Percentiles rank a stretch among this genome's conserved stretches.
Evolutionary conservation across 2,113 vertebrate species (phyloP).

Genomic region (Myotis yumanensis): DNA sequence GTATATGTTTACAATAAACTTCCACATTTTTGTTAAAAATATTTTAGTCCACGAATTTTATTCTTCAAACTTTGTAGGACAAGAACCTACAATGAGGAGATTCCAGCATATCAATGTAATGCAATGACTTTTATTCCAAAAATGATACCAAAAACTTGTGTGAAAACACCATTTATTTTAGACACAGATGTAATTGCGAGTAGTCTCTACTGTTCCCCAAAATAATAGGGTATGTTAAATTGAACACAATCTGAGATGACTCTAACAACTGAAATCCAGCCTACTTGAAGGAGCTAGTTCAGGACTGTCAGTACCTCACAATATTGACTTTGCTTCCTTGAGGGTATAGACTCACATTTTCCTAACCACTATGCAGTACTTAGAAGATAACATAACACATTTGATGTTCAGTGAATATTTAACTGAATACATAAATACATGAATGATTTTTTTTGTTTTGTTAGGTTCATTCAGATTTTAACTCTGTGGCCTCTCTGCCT

Average conservation of each 20-base stretch:
- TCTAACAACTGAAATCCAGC: neutral
- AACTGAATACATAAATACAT: neutral
- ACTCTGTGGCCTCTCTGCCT: neutral
- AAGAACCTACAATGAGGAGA: no score
- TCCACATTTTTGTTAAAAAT: no score
- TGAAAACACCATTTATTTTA: neutral
- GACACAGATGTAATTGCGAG: neutral
- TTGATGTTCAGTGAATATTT: neutral
- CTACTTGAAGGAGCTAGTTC: neutral
- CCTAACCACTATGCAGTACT: neutral
- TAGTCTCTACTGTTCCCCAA: neutral
- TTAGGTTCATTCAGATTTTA: neutral
- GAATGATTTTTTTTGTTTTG: neutral
- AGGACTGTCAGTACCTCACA: neutral
- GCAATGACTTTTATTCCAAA: neutral
- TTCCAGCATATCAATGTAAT: neutral
- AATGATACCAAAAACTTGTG: neutral
- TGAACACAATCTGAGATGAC: neutral
- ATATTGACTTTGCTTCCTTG: neutral
- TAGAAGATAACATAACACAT: neutral
- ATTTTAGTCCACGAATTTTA: no score
- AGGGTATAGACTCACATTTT: neutral
- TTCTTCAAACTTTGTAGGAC: no score
- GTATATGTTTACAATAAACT: no score
- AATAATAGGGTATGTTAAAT: neutral